phyloP scores from a whole-genome alignment of 2,888 invertebrate species.

The Tricholauxania praeusta region DNA sequence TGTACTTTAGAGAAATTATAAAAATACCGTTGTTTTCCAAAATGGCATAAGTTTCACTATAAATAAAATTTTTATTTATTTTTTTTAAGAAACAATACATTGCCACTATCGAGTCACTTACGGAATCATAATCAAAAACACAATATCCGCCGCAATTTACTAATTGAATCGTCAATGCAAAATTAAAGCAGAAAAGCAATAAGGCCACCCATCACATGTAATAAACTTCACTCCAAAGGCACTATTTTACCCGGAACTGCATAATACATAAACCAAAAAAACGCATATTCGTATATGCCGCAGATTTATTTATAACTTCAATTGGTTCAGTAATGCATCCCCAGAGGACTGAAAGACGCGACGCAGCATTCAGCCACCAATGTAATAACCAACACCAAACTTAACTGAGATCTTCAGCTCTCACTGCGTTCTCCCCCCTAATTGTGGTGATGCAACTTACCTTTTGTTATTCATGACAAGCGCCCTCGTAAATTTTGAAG shows the following conservation, averaged over 20 bases:
- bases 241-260: neutral
- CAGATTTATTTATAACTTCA: constrained; percentile 15
- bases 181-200: neutral
- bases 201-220: neutral
- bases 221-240: neutral
- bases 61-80: too few species aligned
- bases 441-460: neutral
- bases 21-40: too few species aligned
- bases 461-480: constrained; percentile 37
- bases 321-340: constrained; percentile 29
- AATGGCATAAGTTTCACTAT: too few species aligned
- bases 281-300: neutral
- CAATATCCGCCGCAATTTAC: too few species aligned
- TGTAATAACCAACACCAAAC: neutral
- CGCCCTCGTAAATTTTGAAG: constrained; percentile 56
- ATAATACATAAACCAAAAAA: neutral
- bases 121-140: too few species aligned
- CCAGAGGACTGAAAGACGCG: neutral
- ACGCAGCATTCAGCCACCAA: neutral
- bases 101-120: too few species aligned
- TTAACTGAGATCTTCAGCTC: neutral
- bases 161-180: too few species aligned
- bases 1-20: too few species aligned
- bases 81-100: too few species aligned
- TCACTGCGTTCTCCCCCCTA: neutral